phyloP scores from a whole-genome alignment of 2,797 vertebrate genomes.

The Lepilemur ruficaudatus region DNA sequence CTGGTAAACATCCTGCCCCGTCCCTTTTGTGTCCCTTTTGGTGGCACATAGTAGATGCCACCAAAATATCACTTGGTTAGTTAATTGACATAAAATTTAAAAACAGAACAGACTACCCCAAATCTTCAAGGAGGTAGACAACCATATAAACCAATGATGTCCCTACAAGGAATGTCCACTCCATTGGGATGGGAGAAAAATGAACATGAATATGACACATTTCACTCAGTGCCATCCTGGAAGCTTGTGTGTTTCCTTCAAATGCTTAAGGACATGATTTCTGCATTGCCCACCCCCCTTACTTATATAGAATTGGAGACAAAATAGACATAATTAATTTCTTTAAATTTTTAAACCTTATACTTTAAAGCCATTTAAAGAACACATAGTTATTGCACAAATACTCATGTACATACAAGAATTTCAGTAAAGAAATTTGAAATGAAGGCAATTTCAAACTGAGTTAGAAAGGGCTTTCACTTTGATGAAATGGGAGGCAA shows the following conservation, averaged over 20 bases:
- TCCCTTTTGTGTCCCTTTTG: background rate
- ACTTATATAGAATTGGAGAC: constrained; percentile 65
- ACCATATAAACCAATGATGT: fast-evolving
- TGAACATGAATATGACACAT: constrained; percentile 78
- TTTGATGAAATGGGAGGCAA: constrained; percentile 58
- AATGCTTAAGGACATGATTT: background rate
- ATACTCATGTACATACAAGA: constrained; percentile 45
- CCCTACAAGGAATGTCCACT: background rate
- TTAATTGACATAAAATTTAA: background rate
- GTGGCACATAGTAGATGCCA: background rate
- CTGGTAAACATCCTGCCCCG: background rate
- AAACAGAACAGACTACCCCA: background rate
- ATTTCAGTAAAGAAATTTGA: constrained; percentile 47
- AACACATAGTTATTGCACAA: constrained; percentile 64
- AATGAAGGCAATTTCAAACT: constrained; percentile 53
- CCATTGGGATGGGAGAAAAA: constrained; percentile 4
- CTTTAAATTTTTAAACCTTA: constrained; percentile 71
- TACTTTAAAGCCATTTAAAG: constrained; percentile 66
- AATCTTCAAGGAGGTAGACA: background rate
- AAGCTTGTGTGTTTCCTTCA: constrained; percentile 6
- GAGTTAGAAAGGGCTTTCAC: constrained; percentile 55
- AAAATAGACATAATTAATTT: constrained; percentile 54
- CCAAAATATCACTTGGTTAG: background rate
- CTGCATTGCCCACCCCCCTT: background rate
- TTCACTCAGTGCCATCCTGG: constrained; percentile 66